Evolutionary conservation across 2,113 vertebrate genomes (phyloP).

Genomic region (Rhinopomastus cyanomelas): DNA sequence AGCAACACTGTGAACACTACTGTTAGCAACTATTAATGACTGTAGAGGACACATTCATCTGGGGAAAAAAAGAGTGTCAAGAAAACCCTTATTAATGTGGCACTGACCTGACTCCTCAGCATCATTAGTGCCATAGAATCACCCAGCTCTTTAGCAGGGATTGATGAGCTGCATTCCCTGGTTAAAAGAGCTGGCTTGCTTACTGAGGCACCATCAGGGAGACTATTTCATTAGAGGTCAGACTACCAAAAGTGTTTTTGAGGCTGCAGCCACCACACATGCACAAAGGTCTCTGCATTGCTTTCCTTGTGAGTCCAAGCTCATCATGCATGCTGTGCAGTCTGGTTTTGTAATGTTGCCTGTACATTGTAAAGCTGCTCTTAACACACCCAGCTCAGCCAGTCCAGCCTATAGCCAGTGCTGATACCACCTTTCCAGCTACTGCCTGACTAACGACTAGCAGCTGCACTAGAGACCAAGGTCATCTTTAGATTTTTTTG

Average conservation of each 20-base stretch:
- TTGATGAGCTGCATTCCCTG: background rate
- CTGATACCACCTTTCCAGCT: background rate
- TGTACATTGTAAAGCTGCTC: background rate
- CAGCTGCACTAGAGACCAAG: background rate
- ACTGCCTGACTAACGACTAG: background rate
- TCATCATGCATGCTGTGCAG: background rate
- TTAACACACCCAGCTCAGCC: background rate
- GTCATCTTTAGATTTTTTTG: background rate
- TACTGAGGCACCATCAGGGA: background rate
- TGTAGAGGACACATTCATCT: background rate
- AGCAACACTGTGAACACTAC: constrained; percentile 11
- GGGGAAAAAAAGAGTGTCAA: constrained; percentile 16
- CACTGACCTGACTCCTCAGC: constrained; percentile 7
- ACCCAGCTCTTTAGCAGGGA: constrained; percentile 12
- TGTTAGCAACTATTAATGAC: constrained; percentile 16
- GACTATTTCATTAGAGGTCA: background rate
- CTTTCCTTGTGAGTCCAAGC: background rate
- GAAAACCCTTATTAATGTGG: constrained; percentile 28
- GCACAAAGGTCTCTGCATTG: background rate
- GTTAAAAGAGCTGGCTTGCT: background rate
- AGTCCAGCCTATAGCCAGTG: background rate
- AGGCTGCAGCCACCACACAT: background rate
- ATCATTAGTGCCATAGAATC: background rate
- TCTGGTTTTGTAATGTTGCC: background rate
- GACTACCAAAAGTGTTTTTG: background rate